Conservation (phyloP, 2,797 vertebrate species). For the Tokudaia tokunoshimensis region DNA sequence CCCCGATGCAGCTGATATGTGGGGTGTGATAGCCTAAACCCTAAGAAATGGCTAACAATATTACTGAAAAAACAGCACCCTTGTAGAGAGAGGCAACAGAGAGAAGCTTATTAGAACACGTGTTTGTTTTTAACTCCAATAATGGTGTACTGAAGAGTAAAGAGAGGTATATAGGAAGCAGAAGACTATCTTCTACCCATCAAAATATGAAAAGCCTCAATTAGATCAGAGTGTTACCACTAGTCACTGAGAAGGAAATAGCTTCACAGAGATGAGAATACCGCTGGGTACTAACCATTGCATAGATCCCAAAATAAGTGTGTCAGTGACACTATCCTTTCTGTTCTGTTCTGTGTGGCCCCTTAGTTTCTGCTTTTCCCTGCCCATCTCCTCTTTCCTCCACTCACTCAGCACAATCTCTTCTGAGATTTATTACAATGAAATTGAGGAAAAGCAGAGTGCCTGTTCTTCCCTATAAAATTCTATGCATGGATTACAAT, state of each 20-base stretch:
- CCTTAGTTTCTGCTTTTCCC: neutral
- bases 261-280: slow-evolving; percentile 34
- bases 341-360: neutral
- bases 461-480: slow-evolving; percentile 51
- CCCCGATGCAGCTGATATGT: neutral
- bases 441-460: slow-evolving; percentile 68
- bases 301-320: neutral
- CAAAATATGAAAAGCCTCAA: slow-evolving; percentile 41
- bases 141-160: neutral
- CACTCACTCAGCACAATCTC: neutral
- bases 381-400: neutral
- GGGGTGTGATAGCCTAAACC: neutral
- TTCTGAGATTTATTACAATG: slow-evolving; percentile 70
- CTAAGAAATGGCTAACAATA: neutral
- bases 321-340: neutral
- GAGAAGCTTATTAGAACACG: neutral
- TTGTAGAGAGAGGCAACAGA: neutral
- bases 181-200: neutral
- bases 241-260: slow-evolving; percentile 37
- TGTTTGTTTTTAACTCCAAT: neutral
- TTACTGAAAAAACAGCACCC: neutral
- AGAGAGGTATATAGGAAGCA: neutral
- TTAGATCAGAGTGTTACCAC: slow-evolving; percentile 49
- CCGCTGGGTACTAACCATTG: slow-evolving; percentile 9
- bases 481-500: slow-evolving; percentile 30